Base-by-base conservation (phyloP, 53 echinoderm and acorn worm genomes). In the Henricia sp. region DNA sequence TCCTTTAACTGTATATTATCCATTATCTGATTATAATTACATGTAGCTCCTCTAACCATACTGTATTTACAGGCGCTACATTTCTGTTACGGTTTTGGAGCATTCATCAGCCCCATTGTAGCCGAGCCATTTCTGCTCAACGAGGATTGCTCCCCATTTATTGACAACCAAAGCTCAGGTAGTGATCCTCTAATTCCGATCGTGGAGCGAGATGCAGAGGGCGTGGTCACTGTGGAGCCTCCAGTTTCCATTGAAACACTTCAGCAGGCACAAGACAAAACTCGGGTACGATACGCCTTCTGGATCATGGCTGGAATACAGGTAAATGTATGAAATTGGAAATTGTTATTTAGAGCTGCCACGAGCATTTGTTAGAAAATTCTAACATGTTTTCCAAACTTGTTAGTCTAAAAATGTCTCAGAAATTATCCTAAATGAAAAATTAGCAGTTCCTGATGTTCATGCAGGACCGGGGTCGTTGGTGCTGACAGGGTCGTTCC, bases 71-170 rank as follows among this genome's bases (percentile, higher is more conserved):
- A 96, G 97, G 97, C 97, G 10, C 90, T 97, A 1, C 97, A 97
- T 72, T 97, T 97, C 80, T 97, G 97, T 67, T 97, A 97, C 16
- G 97, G 97, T 41, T 82, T 97, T 1, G 97, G 97, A 17, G 97
- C 97, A 1, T 94, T 97, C 74, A 92, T 97, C 43, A 92, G 92
- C 59, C 97, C 97, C 26, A 92, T 97, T n/a, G 85, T 97, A 28
- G 97, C 97, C 0, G 97, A 97, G 44, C 97, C 97, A 4, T 97
- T 97, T 63, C 94, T 97, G 1, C 90, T 97, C 36, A 97, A 97
- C 34, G 82, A 90, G 55, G 97, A 97, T 59, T 97, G 97, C 51
- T 77, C 90, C 6, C 77, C 70, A 0, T 21, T 97, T 40, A 72
- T 87, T 0, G 66, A 92, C 74, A 96, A 96, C 41, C 51, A 14